These are phyloP conservation scores for Karalla daura DNA, from an alignment of 2,797 vertebrate genomes.

Conservation along the genomic window DNA sequence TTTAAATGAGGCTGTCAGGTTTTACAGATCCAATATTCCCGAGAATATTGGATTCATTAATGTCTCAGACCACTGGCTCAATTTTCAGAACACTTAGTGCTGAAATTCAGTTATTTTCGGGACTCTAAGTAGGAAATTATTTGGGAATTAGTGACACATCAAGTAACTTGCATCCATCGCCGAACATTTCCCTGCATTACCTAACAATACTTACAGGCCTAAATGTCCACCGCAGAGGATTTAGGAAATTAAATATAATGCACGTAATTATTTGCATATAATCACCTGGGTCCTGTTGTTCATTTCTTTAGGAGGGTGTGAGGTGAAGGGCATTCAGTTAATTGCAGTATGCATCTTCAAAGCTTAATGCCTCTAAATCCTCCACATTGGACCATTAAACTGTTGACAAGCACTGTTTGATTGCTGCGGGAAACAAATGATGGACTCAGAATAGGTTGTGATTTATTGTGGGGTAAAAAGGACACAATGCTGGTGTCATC, in stretches of 20 bases:
- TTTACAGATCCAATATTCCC: background rate
- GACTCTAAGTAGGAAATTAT: too few relatives aligned
- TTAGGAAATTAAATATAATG: background rate
- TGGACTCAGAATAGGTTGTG: background rate
- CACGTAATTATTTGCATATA: background rate
- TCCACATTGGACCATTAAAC: too few relatives aligned
- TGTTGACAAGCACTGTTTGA: background rate
- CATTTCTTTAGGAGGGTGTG: too few relatives aligned
- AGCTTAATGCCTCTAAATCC: too few relatives aligned
- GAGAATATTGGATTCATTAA: background rate
- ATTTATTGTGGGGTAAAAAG: background rate
- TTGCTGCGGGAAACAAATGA: background rate
- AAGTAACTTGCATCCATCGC: background rate
- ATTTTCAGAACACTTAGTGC: background rate
- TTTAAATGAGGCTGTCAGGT: background rate
- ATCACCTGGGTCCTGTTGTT: background rate
- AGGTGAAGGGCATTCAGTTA: too few relatives aligned
- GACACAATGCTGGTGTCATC: background rate
- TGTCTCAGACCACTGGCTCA: background rate
- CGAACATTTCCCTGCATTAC: background rate
- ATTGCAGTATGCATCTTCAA: too few relatives aligned
- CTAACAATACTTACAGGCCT: too few relatives aligned
- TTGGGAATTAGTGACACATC: background rate
- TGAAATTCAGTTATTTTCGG: background rate
- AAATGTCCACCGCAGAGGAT: background rate